Conservation (phyloP, 2,797 vertebrate genomes). For the Liparis tanakae region DNA sequence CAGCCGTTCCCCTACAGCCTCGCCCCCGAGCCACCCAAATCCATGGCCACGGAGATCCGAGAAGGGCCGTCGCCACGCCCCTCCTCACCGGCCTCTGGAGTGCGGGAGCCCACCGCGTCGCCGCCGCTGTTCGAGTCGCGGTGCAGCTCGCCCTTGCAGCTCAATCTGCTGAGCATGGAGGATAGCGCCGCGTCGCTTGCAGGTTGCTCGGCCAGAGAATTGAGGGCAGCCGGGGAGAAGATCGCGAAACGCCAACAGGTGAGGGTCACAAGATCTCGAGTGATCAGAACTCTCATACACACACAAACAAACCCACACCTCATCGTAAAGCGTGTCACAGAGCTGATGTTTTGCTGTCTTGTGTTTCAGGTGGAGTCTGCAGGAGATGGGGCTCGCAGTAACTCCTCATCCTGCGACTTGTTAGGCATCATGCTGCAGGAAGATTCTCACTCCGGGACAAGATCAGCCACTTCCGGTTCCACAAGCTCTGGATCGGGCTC, state of each 20-base stretch:
- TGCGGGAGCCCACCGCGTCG: conserved; percentile 78
- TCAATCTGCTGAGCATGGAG: conserved; percentile 94
- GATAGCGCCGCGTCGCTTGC: conserved; percentile 61
- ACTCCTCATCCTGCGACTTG: conserved; percentile 88
- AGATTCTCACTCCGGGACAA: conserved; percentile 87
- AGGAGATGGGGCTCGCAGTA: conserved; percentile 81
- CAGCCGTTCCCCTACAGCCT: conserved; percentile 80
- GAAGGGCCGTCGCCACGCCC: conserved; percentile 78
- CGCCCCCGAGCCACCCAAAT: conserved; percentile 73
- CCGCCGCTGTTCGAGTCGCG: conserved; percentile 90
- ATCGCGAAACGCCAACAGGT: conserved; percentile 79
- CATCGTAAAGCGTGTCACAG: neutral
- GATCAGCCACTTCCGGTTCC: conserved; percentile 89
- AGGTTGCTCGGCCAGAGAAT: conserved; percentile 34
- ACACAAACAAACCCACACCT: neutral
- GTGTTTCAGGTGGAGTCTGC: conserved; percentile 63
- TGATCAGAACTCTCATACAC: neutral
- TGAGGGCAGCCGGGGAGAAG: conserved; percentile 46
- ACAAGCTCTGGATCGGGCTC: conserved; percentile 87
- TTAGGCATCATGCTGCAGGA: conserved; percentile 89
- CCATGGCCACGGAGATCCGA: conserved; percentile 57
- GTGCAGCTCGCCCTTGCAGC: conserved; percentile 93
- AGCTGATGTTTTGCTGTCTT: neutral
- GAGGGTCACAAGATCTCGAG: conserved; percentile 51
- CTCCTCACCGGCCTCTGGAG: conserved; percentile 79